Evolutionary conservation across 2,888 invertebrate genomes (phyloP).

Genomic region (Ernsta delagoae): DNA sequence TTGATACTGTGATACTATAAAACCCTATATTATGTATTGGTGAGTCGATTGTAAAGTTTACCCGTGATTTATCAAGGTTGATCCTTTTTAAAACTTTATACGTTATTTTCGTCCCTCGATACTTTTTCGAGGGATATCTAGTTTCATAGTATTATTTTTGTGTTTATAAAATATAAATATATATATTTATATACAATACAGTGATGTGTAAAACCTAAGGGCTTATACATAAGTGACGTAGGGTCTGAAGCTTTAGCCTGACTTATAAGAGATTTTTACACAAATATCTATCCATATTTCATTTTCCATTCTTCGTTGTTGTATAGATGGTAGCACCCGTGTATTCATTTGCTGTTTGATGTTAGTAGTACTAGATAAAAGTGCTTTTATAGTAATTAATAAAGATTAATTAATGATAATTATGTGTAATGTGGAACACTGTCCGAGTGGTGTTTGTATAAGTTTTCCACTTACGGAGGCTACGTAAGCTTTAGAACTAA

Average conservation of each 20-base stretch:
- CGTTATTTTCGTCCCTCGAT: conserved; percentile 53
- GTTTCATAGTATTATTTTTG: conserved; percentile 41
- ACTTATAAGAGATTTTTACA: conserved; percentile 64
- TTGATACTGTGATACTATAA: conserved; percentile 58
- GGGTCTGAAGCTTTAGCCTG: conserved; percentile 73
- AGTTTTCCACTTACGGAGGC: not conserved
- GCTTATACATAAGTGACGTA: conserved; percentile 60
- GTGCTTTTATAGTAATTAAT: conserved; percentile 76
- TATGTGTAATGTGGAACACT: conserved; percentile 42
- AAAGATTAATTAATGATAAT: too few species aligned
- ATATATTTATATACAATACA: conserved; percentile 40
- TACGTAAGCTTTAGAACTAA: conserved; percentile 33
- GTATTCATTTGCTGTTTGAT: conserved; percentile 80
- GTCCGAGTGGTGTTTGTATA: conserved; percentile 43
- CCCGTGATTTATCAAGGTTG: conserved; percentile 51
- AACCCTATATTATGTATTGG: conserved; percentile 50
- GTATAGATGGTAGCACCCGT: conserved; percentile 50
- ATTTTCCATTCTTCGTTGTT: conserved; percentile 53
- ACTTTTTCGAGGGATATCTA: conserved; percentile 63
- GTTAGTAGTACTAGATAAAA: conserved; percentile 75
- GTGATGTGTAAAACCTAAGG: conserved; percentile 52
- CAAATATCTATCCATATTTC: conserved; percentile 45
- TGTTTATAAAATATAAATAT: conserved; percentile 40
- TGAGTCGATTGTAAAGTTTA: conserved; percentile 54
- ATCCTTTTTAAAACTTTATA: conserved; percentile 50